phyloP scores from a whole-genome alignment of 2,888 invertebrate species.

The Pachydiplax longipennis region DNA sequence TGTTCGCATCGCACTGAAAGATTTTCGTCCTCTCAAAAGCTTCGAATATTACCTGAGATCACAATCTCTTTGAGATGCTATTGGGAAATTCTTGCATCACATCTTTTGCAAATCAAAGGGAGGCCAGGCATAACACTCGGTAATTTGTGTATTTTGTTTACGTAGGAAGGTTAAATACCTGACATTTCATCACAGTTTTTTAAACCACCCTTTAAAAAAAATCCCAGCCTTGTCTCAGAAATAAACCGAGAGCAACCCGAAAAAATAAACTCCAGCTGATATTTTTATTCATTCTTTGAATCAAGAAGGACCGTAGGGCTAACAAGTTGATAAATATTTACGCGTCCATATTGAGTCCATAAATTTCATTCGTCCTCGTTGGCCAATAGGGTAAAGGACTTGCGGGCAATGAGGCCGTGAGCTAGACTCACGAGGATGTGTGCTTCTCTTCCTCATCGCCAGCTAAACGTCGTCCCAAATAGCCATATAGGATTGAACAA shows the following conservation, averaged over 20 bases:
- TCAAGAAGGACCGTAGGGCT: not conserved
- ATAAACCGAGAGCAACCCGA: not conserved
- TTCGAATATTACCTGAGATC: no score
- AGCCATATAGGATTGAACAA: slow-evolving; percentile 25
- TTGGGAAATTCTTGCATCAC: no score
- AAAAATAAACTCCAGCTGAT: not conserved
- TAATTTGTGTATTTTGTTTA: no score
- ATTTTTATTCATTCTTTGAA: not conserved
- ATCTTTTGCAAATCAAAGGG: no score
- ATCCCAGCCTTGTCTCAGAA: not conserved
- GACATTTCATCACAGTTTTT: no score
- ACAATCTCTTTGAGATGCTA: no score
- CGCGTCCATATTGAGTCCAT: not conserved
- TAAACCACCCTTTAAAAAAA: no score
- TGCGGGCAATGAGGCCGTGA: slow-evolving; percentile 12
- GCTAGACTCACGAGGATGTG: slow-evolving; percentile 4
- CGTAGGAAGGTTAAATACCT: no score
- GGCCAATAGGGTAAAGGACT: slow-evolving; percentile 13
- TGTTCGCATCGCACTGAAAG: no score
- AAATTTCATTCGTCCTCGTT: not conserved
- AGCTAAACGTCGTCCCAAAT: not conserved
- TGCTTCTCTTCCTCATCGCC: not conserved
- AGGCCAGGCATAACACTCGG: no score
- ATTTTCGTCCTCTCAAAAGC: no score
- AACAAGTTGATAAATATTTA: not conserved